A percentile compares a stretch with the other conserved stretches of the same genome.
These are phyloP conservation scores for Cololabis saira DNA, from an alignment of 2,113 vertebrate species.

Conservation along the genomic window DNA sequence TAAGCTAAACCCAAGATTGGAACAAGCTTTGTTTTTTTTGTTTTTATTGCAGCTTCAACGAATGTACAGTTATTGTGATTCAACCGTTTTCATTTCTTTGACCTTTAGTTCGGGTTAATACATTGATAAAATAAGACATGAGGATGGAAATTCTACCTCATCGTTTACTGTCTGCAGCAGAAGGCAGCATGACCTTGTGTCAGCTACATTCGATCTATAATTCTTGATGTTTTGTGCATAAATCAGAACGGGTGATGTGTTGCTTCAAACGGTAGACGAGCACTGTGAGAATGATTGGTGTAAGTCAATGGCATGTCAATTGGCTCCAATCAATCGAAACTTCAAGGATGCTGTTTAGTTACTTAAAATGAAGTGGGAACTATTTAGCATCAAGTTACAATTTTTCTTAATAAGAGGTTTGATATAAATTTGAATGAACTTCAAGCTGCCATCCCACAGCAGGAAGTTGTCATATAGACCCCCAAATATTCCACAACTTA, in stretches of 20 bases:
- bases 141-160: slow-evolving; percentile 14
- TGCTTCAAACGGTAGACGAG: slow-evolving; percentile 46
- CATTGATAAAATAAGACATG: background rate
- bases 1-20: too few relatives aligned
- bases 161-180: slow-evolving; percentile 7
- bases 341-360: slow-evolving; percentile 9
- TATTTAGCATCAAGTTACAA: background rate
- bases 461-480: background rate
- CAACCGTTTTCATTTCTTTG: too few relatives aligned
- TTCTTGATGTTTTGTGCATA: slow-evolving; percentile 18
- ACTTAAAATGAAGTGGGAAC: background rate
- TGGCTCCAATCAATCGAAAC: slow-evolving; percentile 15
- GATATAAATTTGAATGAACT: slow-evolving; percentile 16
- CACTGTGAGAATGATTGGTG: slow-evolving; percentile 19
- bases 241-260: slow-evolving; percentile 19
- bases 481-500: background rate
- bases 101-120: too few relatives aligned
- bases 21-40: too few relatives aligned
- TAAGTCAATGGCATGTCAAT: too few relatives aligned
- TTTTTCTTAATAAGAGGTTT: slow-evolving; percentile 4
- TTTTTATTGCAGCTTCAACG: too few relatives aligned
- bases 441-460: background rate
- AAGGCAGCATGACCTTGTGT: slow-evolving; percentile 10
- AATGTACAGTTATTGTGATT: too few relatives aligned
- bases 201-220: background rate